Percentiles rank a stretch among this genome's conserved stretches.
These are phyloP conservation scores for Catharus ustulatus DNA, from an alignment of 2,797 vertebrate genomes.

Conservation along the genomic window DNA sequence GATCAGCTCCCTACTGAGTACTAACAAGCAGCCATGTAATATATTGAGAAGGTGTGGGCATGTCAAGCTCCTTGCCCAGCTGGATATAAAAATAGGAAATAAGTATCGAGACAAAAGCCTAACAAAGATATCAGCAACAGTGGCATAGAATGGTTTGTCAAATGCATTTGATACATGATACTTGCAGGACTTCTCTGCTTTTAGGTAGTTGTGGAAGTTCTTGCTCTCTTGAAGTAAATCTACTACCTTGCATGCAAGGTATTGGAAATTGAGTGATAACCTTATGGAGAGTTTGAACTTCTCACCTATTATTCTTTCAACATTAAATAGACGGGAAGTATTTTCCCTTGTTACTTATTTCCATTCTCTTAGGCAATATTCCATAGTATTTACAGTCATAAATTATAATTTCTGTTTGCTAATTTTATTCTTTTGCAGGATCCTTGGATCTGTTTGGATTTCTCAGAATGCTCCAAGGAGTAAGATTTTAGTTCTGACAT, in stretches of 20 bases:
- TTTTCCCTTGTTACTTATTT: background rate
- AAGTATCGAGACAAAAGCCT: background rate
- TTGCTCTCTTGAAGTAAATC: background rate
- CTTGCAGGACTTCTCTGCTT: background rate
- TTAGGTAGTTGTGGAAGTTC: background rate
- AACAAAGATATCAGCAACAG: background rate
- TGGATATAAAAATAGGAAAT: conserved; percentile 18
- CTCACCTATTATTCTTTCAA: background rate
- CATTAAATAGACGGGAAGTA: background rate
- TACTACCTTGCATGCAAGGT: background rate
- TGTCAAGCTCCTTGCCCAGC: conserved; percentile 9
- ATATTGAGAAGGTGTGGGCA: conserved; percentile 29
- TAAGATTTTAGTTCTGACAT: background rate
- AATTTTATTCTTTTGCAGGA: background rate
- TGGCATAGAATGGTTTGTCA: background rate
- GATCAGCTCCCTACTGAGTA: background rate
- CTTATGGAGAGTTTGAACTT: background rate
- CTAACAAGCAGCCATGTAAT: conserved; percentile 9
- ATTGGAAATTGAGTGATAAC: background rate
- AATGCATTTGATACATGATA: background rate
- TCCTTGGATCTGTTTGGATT: background rate
- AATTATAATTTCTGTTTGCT: background rate
- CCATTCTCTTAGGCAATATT: background rate
- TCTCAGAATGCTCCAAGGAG: background rate
- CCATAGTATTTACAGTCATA: background rate